phyloP scores from a whole-genome alignment of 1,140 invertebrate species.

The Octopus bimaculoides region DNA sequence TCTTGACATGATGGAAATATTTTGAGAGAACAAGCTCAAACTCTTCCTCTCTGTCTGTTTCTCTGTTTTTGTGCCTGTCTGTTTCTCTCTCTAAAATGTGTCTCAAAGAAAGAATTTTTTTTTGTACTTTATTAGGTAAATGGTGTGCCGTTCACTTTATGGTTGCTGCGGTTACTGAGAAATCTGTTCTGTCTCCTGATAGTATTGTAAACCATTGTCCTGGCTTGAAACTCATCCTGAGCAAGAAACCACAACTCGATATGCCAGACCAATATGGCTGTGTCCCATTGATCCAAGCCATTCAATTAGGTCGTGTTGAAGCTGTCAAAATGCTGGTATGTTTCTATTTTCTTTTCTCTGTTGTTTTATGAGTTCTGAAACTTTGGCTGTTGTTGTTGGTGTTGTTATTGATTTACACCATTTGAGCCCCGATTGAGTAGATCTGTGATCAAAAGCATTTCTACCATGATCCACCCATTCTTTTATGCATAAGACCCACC shows the following conservation, averaged over 20 bases:
- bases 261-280: constrained; percentile 37
- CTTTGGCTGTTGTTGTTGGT: not conserved
- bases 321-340: constrained; percentile 48
- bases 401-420: no score
- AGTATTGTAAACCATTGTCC: constrained; percentile 15
- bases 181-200: not conserved
- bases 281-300: constrained; percentile 50
- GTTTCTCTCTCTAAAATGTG: no score
- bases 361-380: not conserved
- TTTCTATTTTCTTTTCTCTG: not conserved
- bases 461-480: no score
- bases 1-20: no score
- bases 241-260: constrained; percentile 48
- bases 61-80: no score
- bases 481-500: no score
- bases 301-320: constrained; percentile 31
- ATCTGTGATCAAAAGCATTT: no score
- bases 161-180: constrained; percentile 33
- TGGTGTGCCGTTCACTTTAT: constrained; percentile 50
- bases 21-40: no score
- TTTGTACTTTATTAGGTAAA: constrained; percentile 39
- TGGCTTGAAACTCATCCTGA: constrained; percentile 45
- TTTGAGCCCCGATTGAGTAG: no score
- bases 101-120: not conserved
- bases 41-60: no score